These are phyloP conservation scores for Abrostola tripartita DNA, from an alignment of 2,888 invertebrate species.

Conservation along the genomic window DNA sequence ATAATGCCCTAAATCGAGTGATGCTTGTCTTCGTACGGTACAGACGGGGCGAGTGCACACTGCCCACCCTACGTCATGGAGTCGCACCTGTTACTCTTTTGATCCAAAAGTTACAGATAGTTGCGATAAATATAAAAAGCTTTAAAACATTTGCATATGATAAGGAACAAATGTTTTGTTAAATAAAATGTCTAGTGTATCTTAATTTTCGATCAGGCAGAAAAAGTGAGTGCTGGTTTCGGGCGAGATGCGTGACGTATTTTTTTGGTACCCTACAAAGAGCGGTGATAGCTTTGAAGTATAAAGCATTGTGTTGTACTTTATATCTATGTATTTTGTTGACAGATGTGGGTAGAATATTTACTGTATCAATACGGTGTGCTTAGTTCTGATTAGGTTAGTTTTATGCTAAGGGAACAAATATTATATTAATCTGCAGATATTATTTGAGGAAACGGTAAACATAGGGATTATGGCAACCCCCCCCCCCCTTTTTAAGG, in stretches of 20 bases:
- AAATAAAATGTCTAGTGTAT: conserved; percentile 47
- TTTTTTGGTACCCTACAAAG: conserved; percentile 7
- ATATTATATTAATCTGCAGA: too few species aligned
- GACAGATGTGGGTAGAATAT: background rate
- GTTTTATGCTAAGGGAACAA: too few species aligned
- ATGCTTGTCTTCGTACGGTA: conserved; percentile 29
- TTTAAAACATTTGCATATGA: conserved; percentile 48
- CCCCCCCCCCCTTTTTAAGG: too few species aligned
- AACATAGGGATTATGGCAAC: too few species aligned
- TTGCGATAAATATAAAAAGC: conserved; percentile 41
- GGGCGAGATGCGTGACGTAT: conserved; percentile 22
- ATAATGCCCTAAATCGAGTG: conserved; percentile 55
- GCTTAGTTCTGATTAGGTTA: too few species aligned
- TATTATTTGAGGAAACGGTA: too few species aligned
- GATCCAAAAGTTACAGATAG: conserved; percentile 34
- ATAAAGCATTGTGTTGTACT: too few species aligned
- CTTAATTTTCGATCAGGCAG: conserved; percentile 47
- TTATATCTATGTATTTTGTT: background rate
- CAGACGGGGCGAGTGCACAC: conserved; percentile 27
- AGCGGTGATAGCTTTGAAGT: conserved; percentile 42
- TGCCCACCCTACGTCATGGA: conserved; percentile 27
- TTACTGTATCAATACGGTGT: too few species aligned
- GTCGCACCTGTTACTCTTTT: conserved; percentile 52
- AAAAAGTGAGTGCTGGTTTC: conserved; percentile 28
- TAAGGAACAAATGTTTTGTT: conserved; percentile 54